These are phyloP conservation scores for Prosopocoilus inquinatus DNA, from an alignment of 2,888 invertebrate genomes.

Conservation along the genomic window DNA sequence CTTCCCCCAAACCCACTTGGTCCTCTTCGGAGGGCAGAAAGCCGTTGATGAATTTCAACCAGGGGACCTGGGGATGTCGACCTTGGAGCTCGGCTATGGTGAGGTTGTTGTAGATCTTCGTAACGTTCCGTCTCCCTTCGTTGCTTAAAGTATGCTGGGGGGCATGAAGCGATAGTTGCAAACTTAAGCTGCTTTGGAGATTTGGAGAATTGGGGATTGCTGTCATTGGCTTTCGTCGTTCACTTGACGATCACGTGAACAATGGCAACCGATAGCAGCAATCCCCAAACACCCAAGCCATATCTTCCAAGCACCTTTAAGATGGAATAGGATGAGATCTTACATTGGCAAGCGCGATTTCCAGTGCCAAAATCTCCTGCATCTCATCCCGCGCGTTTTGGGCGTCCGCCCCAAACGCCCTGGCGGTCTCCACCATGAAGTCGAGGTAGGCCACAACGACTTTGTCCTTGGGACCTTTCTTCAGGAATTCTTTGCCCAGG, in stretches of 20 bases:
- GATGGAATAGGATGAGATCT: neutral
- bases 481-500: neutral
- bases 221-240: too few species aligned
- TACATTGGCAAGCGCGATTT: conserved; percentile 11
- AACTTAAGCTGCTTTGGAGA: too few species aligned
- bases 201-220: too few species aligned
- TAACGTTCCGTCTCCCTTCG: neutral
- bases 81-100: neutral
- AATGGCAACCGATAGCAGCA: too few species aligned
- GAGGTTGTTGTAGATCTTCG: neutral
- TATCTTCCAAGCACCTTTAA: neutral
- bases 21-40: neutral
- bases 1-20: neutral
- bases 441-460: conserved; percentile 2
- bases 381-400: conserved; percentile 32
- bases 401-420: conserved; percentile 1
- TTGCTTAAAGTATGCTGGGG: too few species aligned
- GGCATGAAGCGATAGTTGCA: too few species aligned
- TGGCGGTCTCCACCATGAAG: conserved; percentile 4
- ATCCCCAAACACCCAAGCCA: too few species aligned
- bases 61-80: neutral
- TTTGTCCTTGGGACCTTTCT: conserved; percentile 4
- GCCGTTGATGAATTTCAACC: neutral
- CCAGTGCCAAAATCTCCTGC: conserved; percentile 32
- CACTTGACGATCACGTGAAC: too few species aligned